A percentile compares a stretch with the other conserved stretches of the same genome.
Conservation (phyloP, 2,888 invertebrate species). For the Adineta ricciae region DNA sequence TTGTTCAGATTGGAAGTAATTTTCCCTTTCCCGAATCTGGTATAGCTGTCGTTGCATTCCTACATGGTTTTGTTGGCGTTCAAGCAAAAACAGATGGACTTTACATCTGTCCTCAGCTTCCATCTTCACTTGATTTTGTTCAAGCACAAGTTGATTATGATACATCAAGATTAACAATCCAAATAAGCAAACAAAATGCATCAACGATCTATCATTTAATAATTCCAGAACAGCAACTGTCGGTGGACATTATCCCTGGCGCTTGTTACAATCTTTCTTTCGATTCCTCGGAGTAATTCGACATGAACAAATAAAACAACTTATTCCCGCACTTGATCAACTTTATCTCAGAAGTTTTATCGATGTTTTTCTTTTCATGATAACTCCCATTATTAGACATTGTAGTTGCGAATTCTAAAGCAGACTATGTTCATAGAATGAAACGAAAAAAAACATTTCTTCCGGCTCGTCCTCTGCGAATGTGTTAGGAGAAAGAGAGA, state of each 20-base stretch:
- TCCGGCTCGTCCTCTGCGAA: no score
- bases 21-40: neutral
- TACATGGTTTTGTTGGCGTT: neutral
- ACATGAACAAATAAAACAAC: no score
- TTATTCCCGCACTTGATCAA: no score
- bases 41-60: neutral
- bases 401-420: no score
- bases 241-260: neutral
- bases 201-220: neutral
- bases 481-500: no score
- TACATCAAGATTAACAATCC: neutral
- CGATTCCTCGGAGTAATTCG: no score
- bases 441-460: no score
- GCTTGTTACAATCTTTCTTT: neutral
- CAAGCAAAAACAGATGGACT: neutral
- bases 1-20: neutral
- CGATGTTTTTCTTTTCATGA: no score
- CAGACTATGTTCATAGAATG: no score
- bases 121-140: neutral
- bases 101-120: neutral
- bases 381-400: no score
- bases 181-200: neutral
- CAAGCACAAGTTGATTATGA: neutral
- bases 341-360: no score
- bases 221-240: neutral